Conservation (phyloP, 2,113 vertebrate genomes). For the Apus apus region DNA sequence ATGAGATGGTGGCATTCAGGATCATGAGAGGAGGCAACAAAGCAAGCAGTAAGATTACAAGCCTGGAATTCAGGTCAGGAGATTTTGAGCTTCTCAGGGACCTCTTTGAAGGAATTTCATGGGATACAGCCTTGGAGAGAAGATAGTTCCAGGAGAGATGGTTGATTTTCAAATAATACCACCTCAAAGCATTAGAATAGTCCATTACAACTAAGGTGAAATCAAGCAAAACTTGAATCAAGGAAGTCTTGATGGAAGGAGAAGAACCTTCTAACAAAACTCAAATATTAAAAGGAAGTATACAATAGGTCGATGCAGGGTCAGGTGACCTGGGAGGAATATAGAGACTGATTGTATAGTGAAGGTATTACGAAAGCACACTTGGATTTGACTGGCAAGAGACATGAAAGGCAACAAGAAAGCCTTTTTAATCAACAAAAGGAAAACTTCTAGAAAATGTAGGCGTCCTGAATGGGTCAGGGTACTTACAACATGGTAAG, state of each 20-base stretch:
- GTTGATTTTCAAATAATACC: neutral
- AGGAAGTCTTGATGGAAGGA: neutral
- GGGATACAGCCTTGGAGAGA: neutral
- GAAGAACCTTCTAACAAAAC: neutral
- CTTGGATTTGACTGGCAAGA: neutral
- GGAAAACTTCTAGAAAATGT: neutral
- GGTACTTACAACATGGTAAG: neutral
- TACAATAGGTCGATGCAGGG: fast-evolving
- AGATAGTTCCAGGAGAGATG: neutral
- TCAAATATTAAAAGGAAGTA: neutral
- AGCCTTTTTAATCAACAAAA: neutral
- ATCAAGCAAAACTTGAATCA: neutral
- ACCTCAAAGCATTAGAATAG: neutral
- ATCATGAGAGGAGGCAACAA: neutral
- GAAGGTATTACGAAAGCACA: neutral
- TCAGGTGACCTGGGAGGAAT: neutral
- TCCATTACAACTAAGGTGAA: neutral
- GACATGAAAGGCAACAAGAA: neutral
- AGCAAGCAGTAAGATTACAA: neutral
- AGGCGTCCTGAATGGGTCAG: fast-evolving
- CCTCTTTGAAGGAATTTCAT: neutral
- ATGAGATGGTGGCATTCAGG: neutral
- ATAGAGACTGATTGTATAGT: neutral
- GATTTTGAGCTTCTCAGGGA: neutral
- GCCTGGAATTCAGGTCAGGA: neutral